These are phyloP conservation scores for Nasonia vitripennis DNA, from an alignment of 1,140 invertebrate species.

Conservation along the genomic window DNA sequence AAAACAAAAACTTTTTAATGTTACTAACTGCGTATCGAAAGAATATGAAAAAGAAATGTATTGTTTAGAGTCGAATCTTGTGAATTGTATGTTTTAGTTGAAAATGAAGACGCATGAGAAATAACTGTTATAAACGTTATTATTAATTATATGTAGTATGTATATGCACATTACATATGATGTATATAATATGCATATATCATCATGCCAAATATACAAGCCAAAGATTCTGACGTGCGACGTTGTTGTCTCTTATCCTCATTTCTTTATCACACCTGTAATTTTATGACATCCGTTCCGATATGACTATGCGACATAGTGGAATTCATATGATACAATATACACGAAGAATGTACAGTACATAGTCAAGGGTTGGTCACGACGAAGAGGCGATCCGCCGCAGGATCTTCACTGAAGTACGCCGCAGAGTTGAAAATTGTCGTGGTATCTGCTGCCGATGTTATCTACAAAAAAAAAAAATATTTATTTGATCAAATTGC, in stretches of 20 bases:
- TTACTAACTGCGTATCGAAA: constrained; percentile 8
- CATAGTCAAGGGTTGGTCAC: constrained; percentile 73
- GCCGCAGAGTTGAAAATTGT: constrained; percentile 73
- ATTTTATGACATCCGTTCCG: constrained; percentile 53
- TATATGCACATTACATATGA: constrained; percentile 55
- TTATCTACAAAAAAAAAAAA: constrained; percentile 16
- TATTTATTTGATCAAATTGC: background rate
- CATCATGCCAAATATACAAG: constrained; percentile 70
- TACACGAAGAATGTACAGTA: constrained; percentile 71
- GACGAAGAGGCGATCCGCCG: constrained; percentile 70
- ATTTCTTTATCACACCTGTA: constrained; percentile 56
- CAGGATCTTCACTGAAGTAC: constrained; percentile 72
- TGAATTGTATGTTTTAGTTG: constrained; percentile 11
- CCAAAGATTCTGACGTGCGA: constrained; percentile 59
- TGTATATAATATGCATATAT: constrained; percentile 66
- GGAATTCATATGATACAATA: constrained; percentile 71
- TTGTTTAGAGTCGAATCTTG: constrained; percentile 2
- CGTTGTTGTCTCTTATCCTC: constrained; percentile 47
- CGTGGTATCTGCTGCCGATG: constrained; percentile 52
- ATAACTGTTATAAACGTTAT: constrained; percentile 48
- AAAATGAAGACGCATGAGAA: constrained; percentile 36
- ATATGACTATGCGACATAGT: constrained; percentile 58
- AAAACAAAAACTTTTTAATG: constrained; percentile 18
- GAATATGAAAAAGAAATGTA: constrained; percentile 29
- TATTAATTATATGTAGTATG: constrained; percentile 54